phyloP scores from a whole-genome alignment of 2,888 invertebrate species.

The Gymnosoma rotundatum region DNA sequence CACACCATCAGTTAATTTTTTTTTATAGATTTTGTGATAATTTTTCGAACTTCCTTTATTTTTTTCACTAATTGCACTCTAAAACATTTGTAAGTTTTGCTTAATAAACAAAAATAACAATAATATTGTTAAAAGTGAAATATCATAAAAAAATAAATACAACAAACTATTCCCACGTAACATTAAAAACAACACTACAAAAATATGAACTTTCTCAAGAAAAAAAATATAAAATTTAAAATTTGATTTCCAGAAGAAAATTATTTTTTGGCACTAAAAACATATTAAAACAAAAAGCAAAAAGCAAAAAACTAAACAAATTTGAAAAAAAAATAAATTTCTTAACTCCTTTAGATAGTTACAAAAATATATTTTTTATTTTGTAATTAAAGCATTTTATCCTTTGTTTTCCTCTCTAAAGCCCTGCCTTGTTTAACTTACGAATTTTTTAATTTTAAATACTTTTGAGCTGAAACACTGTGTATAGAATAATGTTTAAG shows the following conservation, averaged over 20 bases:
- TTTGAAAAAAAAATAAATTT: neutral
- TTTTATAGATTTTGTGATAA: no score
- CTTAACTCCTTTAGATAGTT: conserved; percentile 44
- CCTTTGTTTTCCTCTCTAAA: conserved; percentile 2
- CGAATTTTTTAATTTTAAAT: conserved; percentile 43
- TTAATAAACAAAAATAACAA: neutral
- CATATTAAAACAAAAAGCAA: conserved; percentile 1
- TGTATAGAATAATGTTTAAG: conserved; percentile 65
- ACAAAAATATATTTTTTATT: conserved; percentile 22
- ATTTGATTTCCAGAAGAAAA: neutral
- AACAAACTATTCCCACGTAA: conserved; percentile 12
- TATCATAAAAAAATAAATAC: neutral
- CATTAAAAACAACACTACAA: neutral
- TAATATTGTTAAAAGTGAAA: neutral
- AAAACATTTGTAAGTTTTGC: no score
- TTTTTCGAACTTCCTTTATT: no score
- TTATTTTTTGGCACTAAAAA: neutral
- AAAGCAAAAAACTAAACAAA: neutral
- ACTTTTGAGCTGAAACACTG: conserved; percentile 60
- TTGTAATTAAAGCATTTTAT: neutral
- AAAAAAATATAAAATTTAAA: neutral
- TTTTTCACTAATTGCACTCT: no score
- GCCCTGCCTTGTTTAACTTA: conserved; percentile 48
- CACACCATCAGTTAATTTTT: no score
- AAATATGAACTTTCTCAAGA: neutral